A percentile compares a stretch with the other conserved stretches of the same genome.
phyloP scores from a whole-genome alignment of 2,888 invertebrate species.

The Idaea straminata region DNA sequence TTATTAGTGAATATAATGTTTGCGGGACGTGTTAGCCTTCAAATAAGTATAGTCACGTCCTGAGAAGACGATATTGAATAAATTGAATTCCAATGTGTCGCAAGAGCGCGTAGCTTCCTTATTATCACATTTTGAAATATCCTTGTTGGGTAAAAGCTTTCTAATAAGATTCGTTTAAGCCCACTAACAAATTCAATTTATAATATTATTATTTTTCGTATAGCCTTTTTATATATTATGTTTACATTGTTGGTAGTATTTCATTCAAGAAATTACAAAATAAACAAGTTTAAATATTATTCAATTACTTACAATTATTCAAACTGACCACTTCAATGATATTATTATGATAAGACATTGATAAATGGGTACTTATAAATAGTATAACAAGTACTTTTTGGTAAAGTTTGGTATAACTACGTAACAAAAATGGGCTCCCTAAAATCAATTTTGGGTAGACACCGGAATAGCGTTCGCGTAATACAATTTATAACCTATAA shows the following conservation, averaged over 20 bases:
- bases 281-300: too few relatives aligned
- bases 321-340: too few relatives aligned
- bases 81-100: constrained; percentile 54
- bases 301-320: too few relatives aligned
- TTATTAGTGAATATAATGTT: constrained; percentile 20
- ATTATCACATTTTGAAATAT: constrained; percentile 43
- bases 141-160: constrained; percentile 23
- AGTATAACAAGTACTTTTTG: not conserved
- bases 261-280: too few relatives aligned
- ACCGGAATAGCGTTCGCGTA: constrained; percentile 48
- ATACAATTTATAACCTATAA: constrained; percentile 59
- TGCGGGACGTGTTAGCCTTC: constrained; percentile 19
- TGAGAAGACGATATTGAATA: constrained; percentile 45
- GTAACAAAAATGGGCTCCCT: constrained; percentile 33
- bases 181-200: not conserved
- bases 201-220: not conserved
- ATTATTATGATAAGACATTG: too few relatives aligned
- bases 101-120: constrained; percentile 36
- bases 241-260: too few relatives aligned
- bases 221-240: too few relatives aligned
- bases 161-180: not conserved
- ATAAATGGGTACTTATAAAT: too few relatives aligned
- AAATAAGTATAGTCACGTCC: constrained; percentile 33
- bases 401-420: not conserved
- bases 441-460: constrained; percentile 48